A percentile compares a stretch with the other conserved stretches of the same genome.
Evolutionary conservation across 2,113 vertebrate genomes (phyloP).

Genomic region (Girardinichthys multiradiatus): DNA sequence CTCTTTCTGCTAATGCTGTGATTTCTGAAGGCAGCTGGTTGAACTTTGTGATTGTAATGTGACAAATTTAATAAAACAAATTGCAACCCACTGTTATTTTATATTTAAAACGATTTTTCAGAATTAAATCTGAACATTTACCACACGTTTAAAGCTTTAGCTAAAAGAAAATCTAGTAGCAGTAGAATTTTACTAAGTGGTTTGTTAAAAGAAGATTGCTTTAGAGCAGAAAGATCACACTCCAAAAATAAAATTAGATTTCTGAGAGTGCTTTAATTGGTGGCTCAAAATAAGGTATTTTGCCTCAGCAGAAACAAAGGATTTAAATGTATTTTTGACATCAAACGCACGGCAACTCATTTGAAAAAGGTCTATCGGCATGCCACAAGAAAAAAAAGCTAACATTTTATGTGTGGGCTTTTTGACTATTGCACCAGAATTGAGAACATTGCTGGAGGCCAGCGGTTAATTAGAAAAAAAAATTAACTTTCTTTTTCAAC

Average conservation of each 20-base stretch:
- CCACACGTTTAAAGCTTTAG: not conserved
- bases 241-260: constrained; percentile 34
- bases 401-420: not conserved
- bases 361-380: constrained; percentile 41
- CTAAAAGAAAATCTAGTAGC: constrained; percentile 15
- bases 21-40: too few relatives aligned
- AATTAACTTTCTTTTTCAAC: constrained; percentile 19
- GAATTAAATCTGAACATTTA: too few relatives aligned
- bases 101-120: too few relatives aligned
- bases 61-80: too few relatives aligned
- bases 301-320: constrained; percentile 41
- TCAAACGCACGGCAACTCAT: constrained; percentile 63
- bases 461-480: not conserved
- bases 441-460: constrained; percentile 16
- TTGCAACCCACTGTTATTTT: too few relatives aligned
- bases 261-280: constrained; percentile 61
- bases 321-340: constrained; percentile 64
- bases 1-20: too few relatives aligned
- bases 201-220: constrained; percentile 54
- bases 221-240: constrained; percentile 52
- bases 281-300: constrained; percentile 66
- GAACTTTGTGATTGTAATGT: too few relatives aligned
- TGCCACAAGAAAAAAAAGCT: constrained; percentile 17
- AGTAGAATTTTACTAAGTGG: constrained; percentile 22
- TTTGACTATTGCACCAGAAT: constrained; percentile 22